phyloP scores from a whole-genome alignment of 2,113 vertebrate species.

The Rana temporaria region DNA sequence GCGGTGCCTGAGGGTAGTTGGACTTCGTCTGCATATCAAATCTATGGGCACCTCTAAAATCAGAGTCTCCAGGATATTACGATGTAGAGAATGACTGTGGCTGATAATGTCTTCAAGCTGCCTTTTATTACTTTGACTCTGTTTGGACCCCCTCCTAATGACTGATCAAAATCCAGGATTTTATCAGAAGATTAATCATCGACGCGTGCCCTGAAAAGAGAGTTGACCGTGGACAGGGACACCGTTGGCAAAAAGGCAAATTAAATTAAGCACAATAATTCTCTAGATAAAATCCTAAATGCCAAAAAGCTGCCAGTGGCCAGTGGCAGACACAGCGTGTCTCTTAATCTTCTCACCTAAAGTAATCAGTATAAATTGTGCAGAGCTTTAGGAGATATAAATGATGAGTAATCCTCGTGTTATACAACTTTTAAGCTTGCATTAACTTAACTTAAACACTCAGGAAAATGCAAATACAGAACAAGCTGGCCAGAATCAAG shows the following conservation, averaged over 20 bases:
- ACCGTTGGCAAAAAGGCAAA: slow-evolving; percentile 26
- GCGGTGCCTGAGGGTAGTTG: no score
- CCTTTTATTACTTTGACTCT: background rate
- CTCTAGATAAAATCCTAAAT: background rate
- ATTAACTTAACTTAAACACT: slow-evolving; percentile 2
- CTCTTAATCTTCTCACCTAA: slow-evolving; percentile 45
- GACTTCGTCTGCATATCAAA: no score
- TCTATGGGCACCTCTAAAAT: no score
- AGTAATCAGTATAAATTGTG: slow-evolving; percentile 48
- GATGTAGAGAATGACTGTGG: background rate
- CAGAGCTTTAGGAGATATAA: slow-evolving; percentile 11
- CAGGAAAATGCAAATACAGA: slow-evolving; percentile 7
- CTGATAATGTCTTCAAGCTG: slow-evolving; percentile 3
- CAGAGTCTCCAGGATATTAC: no score
- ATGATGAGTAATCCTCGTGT: slow-evolving; percentile 8
- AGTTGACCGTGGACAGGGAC: slow-evolving; percentile 21
- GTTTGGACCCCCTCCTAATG: slow-evolving; percentile 10
- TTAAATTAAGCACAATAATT: slow-evolving; percentile 43
- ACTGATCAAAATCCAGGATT: slow-evolving; percentile 22
- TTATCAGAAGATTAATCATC: slow-evolving; percentile 18
- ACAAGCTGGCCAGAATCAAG: background rate
- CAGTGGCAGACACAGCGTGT: slow-evolving; percentile 18
- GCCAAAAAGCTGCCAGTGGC: slow-evolving; percentile 31
- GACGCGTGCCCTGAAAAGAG: background rate
- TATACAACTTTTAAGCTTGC: slow-evolving; percentile 27